Conservation (phyloP, 2,888 invertebrate species). For the Parnassius smintheus region DNA sequence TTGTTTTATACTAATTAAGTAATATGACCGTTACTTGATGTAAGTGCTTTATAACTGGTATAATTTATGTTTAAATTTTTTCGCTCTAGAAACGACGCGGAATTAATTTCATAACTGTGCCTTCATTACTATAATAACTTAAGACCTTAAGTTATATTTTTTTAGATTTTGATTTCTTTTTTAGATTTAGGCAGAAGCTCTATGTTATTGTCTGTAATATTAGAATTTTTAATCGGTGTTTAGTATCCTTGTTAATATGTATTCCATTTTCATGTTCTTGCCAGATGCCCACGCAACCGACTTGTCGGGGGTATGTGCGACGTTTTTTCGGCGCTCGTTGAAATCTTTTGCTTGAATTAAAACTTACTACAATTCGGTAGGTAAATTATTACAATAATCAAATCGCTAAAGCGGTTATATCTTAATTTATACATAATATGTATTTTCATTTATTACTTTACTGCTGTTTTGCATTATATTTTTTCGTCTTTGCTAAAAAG, state of each 20-base stretch:
- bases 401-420: too few species aligned
- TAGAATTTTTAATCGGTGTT: slow-evolving; percentile 25
- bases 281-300: slow-evolving; percentile 15
- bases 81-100: background rate
- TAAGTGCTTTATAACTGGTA: background rate
- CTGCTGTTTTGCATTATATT: too few species aligned
- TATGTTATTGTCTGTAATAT: slow-evolving; percentile 18
- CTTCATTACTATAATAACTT: background rate
- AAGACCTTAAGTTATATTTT: slow-evolving; percentile 1
- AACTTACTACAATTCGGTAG: slow-evolving; percentile 8
- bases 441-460: too few species aligned
- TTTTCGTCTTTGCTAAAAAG: too few species aligned
- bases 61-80: background rate
- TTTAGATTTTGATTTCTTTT: slow-evolving; percentile 9
- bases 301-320: slow-evolving; percentile 3
- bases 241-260: slow-evolving; percentile 26
- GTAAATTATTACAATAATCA: too few species aligned
- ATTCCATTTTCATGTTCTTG: slow-evolving; percentile 19
- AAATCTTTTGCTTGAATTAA: slow-evolving; percentile 28
- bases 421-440: too few species aligned
- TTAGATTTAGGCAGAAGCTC: slow-evolving; percentile 11
- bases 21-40: background rate
- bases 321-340: slow-evolving; percentile 14
- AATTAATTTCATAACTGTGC: slow-evolving; percentile 4
- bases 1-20: background rate